Conservation (phyloP, 2,113 vertebrate species). For the Epinephelus lanceolatus region DNA sequence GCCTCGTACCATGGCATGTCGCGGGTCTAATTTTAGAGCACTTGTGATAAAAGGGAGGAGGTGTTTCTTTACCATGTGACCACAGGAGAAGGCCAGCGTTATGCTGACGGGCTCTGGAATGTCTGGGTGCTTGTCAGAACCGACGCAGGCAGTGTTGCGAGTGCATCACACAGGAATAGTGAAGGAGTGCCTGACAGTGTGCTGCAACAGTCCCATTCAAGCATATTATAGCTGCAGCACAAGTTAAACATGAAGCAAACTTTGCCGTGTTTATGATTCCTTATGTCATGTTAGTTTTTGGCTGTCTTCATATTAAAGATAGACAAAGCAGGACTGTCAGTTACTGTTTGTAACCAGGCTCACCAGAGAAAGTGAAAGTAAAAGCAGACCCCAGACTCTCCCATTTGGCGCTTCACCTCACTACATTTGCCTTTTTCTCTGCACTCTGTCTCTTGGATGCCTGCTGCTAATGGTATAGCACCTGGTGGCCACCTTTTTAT, state of each 20-base stretch:
- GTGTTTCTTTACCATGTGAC: neutral
- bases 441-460: too few relatives aligned
- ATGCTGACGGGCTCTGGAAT: neutral
- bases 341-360: too few relatives aligned
- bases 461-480: too few relatives aligned
- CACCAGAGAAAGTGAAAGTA: too few relatives aligned
- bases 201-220: constrained; percentile 7
- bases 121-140: neutral
- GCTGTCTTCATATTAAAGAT: neutral
- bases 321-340: too few relatives aligned
- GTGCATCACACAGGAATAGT: constrained; percentile 8
- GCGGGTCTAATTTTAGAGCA: constrained; percentile 25
- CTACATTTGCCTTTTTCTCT: too few relatives aligned
- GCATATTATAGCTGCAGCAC: neutral
- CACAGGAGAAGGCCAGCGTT: neutral
- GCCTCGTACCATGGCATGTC: neutral
- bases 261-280: neutral
- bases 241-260: neutral
- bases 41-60: neutral
- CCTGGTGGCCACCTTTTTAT: too few relatives aligned
- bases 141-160: neutral
- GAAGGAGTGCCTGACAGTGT: neutral
- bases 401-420: too few relatives aligned
- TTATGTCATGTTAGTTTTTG: neutral
- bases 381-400: too few relatives aligned